Conservation (phyloP, 2,888 invertebrate species). For the Ectropis crepuscularia region DNA sequence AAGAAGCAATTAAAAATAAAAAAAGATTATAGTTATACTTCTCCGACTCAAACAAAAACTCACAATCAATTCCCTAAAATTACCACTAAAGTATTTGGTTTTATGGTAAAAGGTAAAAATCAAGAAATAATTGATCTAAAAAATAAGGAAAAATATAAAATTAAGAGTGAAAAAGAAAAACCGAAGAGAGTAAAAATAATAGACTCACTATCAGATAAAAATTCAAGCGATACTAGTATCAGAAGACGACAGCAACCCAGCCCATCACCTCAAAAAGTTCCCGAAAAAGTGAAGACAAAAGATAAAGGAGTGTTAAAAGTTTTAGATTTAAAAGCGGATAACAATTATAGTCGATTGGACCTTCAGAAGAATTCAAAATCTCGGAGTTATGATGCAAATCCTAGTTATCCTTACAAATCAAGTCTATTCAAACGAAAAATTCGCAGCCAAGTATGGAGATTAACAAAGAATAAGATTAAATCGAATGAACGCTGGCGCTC, state of each 20-base stretch:
- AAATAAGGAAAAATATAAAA: background rate
- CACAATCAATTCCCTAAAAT: constrained; percentile 5
- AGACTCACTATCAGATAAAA: background rate
- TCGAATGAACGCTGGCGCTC: constrained; percentile 45
- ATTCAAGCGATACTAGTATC: background rate
- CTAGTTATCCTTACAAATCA: constrained; percentile 10
- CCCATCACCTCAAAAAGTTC: background rate
- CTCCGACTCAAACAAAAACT: background rate
- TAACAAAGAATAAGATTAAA: constrained; percentile 50
- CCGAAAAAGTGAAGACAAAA: background rate
- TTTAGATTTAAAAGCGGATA: background rate
- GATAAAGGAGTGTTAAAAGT: constrained; percentile 4
- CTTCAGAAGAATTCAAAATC: too few relatives aligned
- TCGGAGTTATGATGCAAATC: background rate
- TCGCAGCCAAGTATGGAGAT: constrained; percentile 50
- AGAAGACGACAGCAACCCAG: background rate
- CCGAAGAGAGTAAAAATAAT: background rate
- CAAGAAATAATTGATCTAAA: background rate
- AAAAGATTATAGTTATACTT: background rate
- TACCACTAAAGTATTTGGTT: constrained; percentile 5
- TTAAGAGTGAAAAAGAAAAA: background rate
- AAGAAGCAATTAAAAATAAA: background rate
- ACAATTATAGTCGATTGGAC: background rate
- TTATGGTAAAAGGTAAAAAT: constrained; percentile 7
- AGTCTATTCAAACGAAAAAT: constrained; percentile 46